A percentile compares a stretch with the other conserved stretches of the same genome.
Evolutionary conservation across 1,140 invertebrate species (phyloP).

Genomic region (Ectropis grisescens): DNA sequence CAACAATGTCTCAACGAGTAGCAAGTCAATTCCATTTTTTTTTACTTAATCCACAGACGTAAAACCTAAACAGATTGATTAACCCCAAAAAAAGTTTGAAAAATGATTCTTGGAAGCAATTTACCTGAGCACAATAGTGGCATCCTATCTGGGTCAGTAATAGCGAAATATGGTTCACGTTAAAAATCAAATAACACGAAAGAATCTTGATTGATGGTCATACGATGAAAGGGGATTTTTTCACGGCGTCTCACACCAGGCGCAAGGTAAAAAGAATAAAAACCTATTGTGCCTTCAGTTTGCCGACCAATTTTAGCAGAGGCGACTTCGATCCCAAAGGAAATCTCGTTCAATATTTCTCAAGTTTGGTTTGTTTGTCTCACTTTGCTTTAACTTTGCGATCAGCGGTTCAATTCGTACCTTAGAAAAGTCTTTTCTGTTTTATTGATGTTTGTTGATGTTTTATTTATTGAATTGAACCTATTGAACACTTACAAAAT

Average conservation of each 20-base stretch:
- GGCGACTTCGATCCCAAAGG: conserved; percentile 34
- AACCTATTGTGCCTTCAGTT: conserved; percentile 35
- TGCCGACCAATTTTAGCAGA: conserved; percentile 35
- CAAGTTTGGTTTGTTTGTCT: conserved; percentile 24
- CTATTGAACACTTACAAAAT: neutral
- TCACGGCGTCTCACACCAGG: conserved; percentile 1
- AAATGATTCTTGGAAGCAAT: neutral
- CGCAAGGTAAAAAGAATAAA: conserved; percentile 23
- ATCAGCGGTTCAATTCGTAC: too few species aligned
- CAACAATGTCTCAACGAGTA: too few species aligned
- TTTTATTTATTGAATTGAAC: too few species aligned
- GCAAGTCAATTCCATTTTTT: neutral
- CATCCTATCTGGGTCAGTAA: neutral
- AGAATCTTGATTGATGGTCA: conserved; percentile 20
- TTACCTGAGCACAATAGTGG: neutral
- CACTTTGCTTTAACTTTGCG: conserved; percentile 22
- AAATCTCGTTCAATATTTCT: conserved; percentile 37
- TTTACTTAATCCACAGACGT: neutral
- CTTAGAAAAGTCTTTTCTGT: too few species aligned
- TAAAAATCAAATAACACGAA: conserved; percentile 12
- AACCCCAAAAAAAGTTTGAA: neutral
- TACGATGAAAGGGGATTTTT: conserved; percentile 16
- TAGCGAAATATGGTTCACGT: neutral
- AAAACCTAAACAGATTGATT: neutral
- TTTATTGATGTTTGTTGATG: too few species aligned